Evolutionary conservation across 2,888 invertebrate species (phyloP).

Genomic region (Himalopsyche anomala): DNA sequence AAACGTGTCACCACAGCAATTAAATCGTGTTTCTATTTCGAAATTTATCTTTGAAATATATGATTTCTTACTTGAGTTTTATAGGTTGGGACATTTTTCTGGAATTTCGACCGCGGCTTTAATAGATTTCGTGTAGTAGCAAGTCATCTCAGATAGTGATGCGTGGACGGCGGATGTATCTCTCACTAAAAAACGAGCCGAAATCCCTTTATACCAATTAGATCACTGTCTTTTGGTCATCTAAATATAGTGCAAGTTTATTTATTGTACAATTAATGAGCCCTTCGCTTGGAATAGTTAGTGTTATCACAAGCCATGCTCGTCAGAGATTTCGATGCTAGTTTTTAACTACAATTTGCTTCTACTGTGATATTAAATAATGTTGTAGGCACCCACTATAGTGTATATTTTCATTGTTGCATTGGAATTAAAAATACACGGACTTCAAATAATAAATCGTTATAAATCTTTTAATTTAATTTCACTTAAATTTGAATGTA

Average conservation of each 20-base stretch:
- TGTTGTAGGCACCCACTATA: no score
- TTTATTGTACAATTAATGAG: slow-evolving; percentile 40
- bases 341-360: background rate
- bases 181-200: background rate
- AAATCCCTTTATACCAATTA: slow-evolving; percentile 7
- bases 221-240: slow-evolving; percentile 24
- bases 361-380: no score
- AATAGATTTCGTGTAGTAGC: slow-evolving; percentile 2
- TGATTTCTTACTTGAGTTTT: no score
- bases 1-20: no score
- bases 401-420: no score
- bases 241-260: slow-evolving; percentile 22
- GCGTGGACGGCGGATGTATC: slow-evolving; percentile 8
- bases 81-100: no score
- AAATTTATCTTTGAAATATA: no score
- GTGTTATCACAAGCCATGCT: background rate
- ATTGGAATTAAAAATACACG: no score
- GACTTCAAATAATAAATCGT: no score
- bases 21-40: no score
- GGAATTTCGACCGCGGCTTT: background rate
- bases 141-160: slow-evolving; percentile 17
- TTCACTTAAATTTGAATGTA: no score
- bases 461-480: no score
- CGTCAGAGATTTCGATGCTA: background rate
- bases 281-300: slow-evolving; percentile 25